Base-by-base conservation (phyloP, 2,888 invertebrate species). In the Ametastegia equiseti region DNA sequence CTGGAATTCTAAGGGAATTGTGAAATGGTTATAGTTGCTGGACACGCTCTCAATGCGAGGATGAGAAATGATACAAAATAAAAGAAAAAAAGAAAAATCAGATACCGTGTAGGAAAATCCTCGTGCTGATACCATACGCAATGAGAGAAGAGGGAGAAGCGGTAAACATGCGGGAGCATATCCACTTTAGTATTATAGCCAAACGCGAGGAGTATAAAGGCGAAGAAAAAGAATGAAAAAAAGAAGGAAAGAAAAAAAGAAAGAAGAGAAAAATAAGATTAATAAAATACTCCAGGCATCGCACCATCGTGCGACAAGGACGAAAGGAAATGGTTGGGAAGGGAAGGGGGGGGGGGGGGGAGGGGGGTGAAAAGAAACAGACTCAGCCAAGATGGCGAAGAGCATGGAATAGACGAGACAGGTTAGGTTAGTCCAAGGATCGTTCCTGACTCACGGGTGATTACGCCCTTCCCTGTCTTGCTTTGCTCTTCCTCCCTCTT, bases 301-400 rank as follows among this genome's bases (percentile, higher is more conserved):
- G 19, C 19, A n/a, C n/a, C n/a, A n/a, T n/a, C 13, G 54, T 7
- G 15, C 54, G 54, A 54, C 1, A n/a, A 9, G 19, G 15, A 67
- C 47, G 60, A 65, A 54, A 80, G 45, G 63, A 75, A 78, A 77
- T n/a, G n/a, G n/a, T n/a, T n/a, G n/a, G n/a, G n/a, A n/a, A 69
- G 42, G 78, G 73, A 75, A 50, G 69, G 80, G 81, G 80, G 82
- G 83, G 71, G 69, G 23, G 67, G 63, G 47, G 69, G 71, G 13
- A 27, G 27, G 47, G 9, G 1, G 30, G 54, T 36, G 75, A 54
- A 36, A 54, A 54, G 75, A 75, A 75, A 75, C 50, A 54, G 39
- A 75, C 50, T 54, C 19, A 36, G 54, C 50, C 75, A 50, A 75
- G 50, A 75, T 75, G 75, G 75, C 75, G 50, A 75, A 36, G 7